Conservation (phyloP, 2,797 vertebrate species). For the Alauda arvensis region DNA sequence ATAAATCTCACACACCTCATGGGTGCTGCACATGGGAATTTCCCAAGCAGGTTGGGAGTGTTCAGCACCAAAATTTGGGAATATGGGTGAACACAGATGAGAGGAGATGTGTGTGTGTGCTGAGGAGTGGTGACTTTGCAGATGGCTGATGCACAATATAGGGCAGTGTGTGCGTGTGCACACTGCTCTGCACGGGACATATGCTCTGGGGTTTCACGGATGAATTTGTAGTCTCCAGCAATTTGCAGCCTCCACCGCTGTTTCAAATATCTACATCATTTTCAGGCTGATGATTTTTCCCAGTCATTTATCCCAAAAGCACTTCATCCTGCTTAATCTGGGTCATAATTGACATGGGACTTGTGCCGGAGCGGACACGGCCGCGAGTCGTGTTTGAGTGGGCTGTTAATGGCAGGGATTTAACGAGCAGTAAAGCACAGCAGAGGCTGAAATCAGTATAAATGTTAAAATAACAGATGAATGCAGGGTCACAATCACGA, state of each 20-base stretch:
- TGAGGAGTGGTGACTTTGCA: background rate
- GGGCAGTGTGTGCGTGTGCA: background rate
- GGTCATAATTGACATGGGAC: conserved; percentile 32
- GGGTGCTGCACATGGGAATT: background rate
- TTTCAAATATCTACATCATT: conserved; percentile 7
- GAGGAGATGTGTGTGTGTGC: background rate
- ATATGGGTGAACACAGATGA: rapidly evolving
- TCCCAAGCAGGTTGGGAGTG: background rate
- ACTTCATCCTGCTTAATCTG: conserved; percentile 36
- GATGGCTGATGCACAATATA: background rate
- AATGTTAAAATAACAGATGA: background rate
- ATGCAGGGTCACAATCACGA: background rate
- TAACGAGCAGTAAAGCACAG: background rate
- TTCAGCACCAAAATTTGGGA: background rate
- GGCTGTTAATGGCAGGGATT: background rate
- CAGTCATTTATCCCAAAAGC: conserved; percentile 34
- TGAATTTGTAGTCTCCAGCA: background rate
- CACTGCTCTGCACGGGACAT: background rate
- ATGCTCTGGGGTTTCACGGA: conserved; percentile 20
- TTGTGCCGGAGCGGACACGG: background rate
- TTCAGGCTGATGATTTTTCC: conserved; percentile 52
- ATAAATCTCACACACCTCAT: background rate
- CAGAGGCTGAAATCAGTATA: background rate
- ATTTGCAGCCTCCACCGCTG: background rate
- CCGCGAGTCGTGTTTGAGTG: background rate